Conservation (phyloP, 2,888 invertebrate genomes). For the Halictus ligatus region DNA sequence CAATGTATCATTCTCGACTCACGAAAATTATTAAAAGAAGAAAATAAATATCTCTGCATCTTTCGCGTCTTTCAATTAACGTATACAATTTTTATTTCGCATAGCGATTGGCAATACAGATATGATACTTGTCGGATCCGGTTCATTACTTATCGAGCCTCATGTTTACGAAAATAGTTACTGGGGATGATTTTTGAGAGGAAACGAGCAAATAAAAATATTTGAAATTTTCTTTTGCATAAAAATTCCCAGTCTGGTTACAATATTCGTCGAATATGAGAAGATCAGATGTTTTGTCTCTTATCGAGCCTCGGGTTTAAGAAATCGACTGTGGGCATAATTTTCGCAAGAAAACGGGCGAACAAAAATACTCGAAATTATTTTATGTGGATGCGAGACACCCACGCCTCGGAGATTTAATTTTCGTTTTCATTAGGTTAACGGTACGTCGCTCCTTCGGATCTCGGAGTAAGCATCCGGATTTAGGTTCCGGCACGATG, state of each 20-base stretch:
- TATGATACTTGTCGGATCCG: no score
- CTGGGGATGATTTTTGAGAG: no score
- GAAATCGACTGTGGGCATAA: not conserved
- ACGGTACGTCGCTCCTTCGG: slow-evolving; percentile 23
- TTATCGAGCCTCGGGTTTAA: not conserved
- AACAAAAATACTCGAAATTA: not conserved
- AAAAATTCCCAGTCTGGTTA: not conserved
- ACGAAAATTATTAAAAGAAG: no score
- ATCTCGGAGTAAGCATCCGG: slow-evolving; percentile 61
- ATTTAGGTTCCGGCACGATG: slow-evolving; percentile 71
- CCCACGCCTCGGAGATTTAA: slow-evolving; percentile 22
- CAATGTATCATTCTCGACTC: no score
- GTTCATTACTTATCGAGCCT: no score
- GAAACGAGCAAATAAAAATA: no score
- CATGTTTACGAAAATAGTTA: no score
- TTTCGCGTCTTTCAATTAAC: no score
- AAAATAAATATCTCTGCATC: no score
- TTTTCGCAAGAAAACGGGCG: not conserved
- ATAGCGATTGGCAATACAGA: no score
- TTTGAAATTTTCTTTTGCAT: not conserved
- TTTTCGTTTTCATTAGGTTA: slow-evolving; percentile 46
- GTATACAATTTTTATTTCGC: no score
- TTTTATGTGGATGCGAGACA: not conserved
- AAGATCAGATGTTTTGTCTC: not conserved
- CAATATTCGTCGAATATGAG: not conserved